These are phyloP conservation scores for Tribolium castaneum DNA, from an alignment of 1,140 invertebrate species.

Conservation along the genomic window DNA sequence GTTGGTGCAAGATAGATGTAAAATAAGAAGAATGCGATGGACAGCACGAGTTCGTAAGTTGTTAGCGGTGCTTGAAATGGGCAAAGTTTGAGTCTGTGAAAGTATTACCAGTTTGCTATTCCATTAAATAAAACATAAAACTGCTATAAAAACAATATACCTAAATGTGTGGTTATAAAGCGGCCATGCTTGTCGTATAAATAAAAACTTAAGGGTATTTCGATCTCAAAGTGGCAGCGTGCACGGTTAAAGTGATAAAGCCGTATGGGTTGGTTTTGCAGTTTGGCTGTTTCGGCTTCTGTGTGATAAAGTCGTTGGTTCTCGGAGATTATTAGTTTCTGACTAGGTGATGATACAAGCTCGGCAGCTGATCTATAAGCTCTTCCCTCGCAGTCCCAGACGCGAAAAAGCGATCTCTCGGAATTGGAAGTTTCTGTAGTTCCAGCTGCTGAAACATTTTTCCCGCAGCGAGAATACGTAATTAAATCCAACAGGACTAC, in stretches of 20 bases:
- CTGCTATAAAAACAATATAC: constrained; percentile 43
- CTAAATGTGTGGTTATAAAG: constrained; percentile 41
- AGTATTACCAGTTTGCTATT: constrained; percentile 43
- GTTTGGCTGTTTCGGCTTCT: constrained; percentile 19
- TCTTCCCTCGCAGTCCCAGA: constrained; percentile 5
- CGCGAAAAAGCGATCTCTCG: constrained; percentile 25
- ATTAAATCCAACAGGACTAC: constrained; percentile 35
- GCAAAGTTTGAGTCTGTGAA: constrained; percentile 41
- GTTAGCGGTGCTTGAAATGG: constrained; percentile 36
- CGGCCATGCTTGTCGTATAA: constrained; percentile 46
- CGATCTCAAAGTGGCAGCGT: constrained; percentile 23
- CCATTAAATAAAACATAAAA: constrained; percentile 49
- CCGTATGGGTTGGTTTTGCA: neutral
- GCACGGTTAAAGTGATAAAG: constrained; percentile 46
- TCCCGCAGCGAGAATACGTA: constrained; percentile 37
- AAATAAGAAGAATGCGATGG: neutral
- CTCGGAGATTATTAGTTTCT: constrained; percentile 39
- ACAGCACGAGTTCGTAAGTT: constrained; percentile 24
- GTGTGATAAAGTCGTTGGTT: constrained; percentile 39
- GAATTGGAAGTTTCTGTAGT: constrained; percentile 37
- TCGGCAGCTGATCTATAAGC: constrained; percentile 30
- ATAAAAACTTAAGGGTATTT: constrained; percentile 50
- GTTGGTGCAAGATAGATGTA: neutral
- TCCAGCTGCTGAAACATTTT: constrained; percentile 41
- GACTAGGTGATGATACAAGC: constrained; percentile 37